phyloP scores from a whole-genome alignment of 2,113 vertebrate species.

The Prionailurus bengalensis region DNA sequence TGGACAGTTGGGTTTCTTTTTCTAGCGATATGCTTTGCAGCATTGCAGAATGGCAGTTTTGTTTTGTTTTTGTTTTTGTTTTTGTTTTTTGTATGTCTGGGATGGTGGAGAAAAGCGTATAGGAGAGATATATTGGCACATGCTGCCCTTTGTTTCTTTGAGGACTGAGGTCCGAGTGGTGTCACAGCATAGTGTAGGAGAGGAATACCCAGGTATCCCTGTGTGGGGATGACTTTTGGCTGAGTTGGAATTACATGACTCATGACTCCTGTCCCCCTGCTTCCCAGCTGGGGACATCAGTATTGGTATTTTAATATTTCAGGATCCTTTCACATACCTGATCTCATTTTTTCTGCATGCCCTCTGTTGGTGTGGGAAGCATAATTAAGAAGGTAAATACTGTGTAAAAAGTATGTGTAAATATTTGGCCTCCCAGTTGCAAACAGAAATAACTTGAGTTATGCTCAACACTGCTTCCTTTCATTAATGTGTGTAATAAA shows the following conservation, averaged over 20 bases:
- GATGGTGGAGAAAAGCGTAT: neutral
- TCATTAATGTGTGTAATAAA: conserved; percentile 6
- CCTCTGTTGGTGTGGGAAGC: neutral
- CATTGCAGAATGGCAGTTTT: neutral
- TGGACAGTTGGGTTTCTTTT: neutral
- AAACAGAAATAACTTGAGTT: conserved; percentile 64
- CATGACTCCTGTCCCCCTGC: neutral
- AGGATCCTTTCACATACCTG: neutral
- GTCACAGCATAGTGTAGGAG: neutral
- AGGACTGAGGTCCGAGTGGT: neutral
- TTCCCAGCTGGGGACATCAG: neutral
- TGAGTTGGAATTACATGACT: neutral
- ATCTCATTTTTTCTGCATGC: conserved; percentile 6
- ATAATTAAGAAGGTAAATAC: conserved; percentile 55
- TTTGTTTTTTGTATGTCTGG: neutral
- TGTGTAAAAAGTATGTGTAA: conserved; percentile 56
- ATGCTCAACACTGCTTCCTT: conserved; percentile 11
- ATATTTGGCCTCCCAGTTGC: conserved; percentile 35
- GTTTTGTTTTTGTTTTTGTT: neutral
- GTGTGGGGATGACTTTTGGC: neutral
- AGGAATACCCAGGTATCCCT: neutral
- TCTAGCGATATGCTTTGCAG: conserved; percentile 44
- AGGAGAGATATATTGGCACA: neutral
- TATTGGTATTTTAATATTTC: conserved; percentile 30
- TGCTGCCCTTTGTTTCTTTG: neutral